Percentiles rank a stretch among this genome's conserved stretches.
These are phyloP conservation scores for Drosophila cracens DNA, from an alignment of 2,888 invertebrate genomes.

Conservation along the genomic window DNA sequence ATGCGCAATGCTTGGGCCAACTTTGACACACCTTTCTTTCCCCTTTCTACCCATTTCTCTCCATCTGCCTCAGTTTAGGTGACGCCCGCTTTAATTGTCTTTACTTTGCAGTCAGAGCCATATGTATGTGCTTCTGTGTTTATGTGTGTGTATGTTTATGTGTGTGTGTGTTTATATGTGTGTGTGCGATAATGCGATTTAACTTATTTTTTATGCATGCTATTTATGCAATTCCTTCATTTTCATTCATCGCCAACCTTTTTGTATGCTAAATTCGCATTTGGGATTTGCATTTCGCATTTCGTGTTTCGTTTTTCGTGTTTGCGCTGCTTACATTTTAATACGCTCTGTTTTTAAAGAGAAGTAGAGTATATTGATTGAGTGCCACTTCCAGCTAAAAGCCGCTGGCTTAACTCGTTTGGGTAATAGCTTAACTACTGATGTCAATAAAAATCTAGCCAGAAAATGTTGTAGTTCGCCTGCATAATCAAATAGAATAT, in stretches of 20 bases:
- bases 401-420: not conserved
- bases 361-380: not conserved
- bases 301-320: constrained; percentile 7
- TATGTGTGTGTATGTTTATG: not conserved
- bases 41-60: not conserved
- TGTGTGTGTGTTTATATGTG: constrained; percentile 6
- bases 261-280: constrained; percentile 60
- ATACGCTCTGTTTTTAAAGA: not conserved
- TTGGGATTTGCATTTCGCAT: constrained; percentile 69
- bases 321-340: not conserved
- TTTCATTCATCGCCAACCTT: constrained; percentile 62
- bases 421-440: not conserved
- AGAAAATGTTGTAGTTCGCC: not conserved
- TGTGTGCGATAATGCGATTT: constrained; percentile 58
- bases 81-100: constrained; percentile 63
- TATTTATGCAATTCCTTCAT: constrained; percentile 73
- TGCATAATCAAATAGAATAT: not conserved
- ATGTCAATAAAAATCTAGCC: not conserved
- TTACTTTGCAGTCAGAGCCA: constrained; percentile 20
- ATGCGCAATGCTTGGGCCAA: constrained; percentile 38
- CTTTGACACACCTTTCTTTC: constrained; percentile 2
- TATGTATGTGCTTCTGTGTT: constrained; percentile 14
- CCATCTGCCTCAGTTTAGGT: not conserved
- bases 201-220: constrained; percentile 63
- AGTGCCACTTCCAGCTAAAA: too few relatives aligned